Evolutionary conservation across 2,113 vertebrate genomes (phyloP).

Genomic region (Passerina amoena): DNA sequence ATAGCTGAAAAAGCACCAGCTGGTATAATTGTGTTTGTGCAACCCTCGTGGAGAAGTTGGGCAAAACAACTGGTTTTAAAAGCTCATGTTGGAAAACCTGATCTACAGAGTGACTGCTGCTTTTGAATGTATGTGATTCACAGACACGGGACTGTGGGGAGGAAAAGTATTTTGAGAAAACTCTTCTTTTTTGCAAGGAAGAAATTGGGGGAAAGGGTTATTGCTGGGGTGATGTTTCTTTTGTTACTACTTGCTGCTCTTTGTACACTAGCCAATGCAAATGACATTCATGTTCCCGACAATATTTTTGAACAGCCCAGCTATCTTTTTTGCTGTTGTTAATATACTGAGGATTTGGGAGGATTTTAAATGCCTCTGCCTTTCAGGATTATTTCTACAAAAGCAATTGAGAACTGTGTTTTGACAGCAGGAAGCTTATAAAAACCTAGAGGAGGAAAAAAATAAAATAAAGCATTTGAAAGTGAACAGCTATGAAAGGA

Average conservation of each 20-base stretch:
- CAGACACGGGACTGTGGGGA: conserved; percentile 20
- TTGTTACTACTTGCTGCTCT: conserved; percentile 58
- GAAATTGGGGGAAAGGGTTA: conserved; percentile 2
- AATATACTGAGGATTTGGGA: conserved; percentile 48
- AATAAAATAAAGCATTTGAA: conserved; percentile 18
- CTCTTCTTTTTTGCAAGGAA: conserved; percentile 12
- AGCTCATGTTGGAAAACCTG: neutral
- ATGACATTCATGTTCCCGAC: conserved; percentile 9
- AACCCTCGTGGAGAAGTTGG: neutral
- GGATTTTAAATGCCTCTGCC: conserved; percentile 64
- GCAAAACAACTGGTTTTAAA: neutral
- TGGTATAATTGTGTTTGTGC: neutral
- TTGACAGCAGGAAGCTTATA: conserved; percentile 54
- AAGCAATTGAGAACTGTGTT: conserved; percentile 58
- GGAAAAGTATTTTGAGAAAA: conserved; percentile 35
- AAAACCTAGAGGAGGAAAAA: neutral
- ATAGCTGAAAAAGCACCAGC: neutral
- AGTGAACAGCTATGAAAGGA: conserved; percentile 18
- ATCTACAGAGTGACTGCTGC: neutral
- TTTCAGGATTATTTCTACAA: conserved; percentile 65
- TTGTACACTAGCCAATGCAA: conserved; percentile 55
- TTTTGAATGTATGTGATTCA: conserved; percentile 59
- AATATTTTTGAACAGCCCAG: conserved; percentile 61
- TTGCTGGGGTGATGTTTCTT: conserved; percentile 32
- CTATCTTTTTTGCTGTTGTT: conserved; percentile 68